phyloP scores from a whole-genome alignment of 1,140 invertebrate species.

The Neelides sp. region DNA sequence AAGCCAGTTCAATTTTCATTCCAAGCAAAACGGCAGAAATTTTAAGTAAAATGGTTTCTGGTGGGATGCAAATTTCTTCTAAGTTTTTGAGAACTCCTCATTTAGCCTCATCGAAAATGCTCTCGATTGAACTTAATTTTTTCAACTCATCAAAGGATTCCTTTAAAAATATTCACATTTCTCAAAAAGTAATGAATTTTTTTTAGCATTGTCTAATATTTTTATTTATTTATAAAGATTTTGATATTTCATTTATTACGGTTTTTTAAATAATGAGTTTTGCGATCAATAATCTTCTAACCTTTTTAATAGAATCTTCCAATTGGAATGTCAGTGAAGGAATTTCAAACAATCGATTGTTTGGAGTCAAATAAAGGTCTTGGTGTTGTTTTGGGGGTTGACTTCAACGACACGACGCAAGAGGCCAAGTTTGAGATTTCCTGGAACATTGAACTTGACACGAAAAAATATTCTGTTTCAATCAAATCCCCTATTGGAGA shows the following conservation, averaged over 20 bases:
- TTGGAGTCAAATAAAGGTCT: slow-evolving; percentile 47
- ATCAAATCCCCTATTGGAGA: slow-evolving; percentile 79
- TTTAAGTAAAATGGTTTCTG: slow-evolving; percentile 60
- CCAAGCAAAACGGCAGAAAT: slow-evolving; percentile 54
- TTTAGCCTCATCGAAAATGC: slow-evolving; percentile 70
- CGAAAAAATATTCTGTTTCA: slow-evolving; percentile 45
- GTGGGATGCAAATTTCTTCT: slow-evolving; percentile 59
- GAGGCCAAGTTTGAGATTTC: slow-evolving; percentile 65
- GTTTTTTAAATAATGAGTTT: no score
- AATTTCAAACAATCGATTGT: slow-evolving; percentile 57
- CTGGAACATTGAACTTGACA: slow-evolving; percentile 39
- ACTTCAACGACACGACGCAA: slow-evolving; percentile 90
- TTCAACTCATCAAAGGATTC: slow-evolving; percentile 56
- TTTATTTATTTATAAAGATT: no score
- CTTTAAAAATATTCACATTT: slow-evolving; percentile 58
- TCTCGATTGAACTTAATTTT: slow-evolving; percentile 68
- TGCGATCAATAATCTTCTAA: no score
- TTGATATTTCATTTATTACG: no score
- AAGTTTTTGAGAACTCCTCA: slow-evolving; percentile 71
- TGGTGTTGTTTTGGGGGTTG: slow-evolving; percentile 63
- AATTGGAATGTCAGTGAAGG: slow-evolving; percentile 62
- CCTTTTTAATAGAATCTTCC: slow-evolving; percentile 52
- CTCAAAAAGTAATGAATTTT: slow-evolving; percentile 61
- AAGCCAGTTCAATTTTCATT: slow-evolving; percentile 44
- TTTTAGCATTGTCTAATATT: no score